Conservation (phyloP, 2,113 vertebrate species). For the Neolamprologus cancellatus region DNA sequence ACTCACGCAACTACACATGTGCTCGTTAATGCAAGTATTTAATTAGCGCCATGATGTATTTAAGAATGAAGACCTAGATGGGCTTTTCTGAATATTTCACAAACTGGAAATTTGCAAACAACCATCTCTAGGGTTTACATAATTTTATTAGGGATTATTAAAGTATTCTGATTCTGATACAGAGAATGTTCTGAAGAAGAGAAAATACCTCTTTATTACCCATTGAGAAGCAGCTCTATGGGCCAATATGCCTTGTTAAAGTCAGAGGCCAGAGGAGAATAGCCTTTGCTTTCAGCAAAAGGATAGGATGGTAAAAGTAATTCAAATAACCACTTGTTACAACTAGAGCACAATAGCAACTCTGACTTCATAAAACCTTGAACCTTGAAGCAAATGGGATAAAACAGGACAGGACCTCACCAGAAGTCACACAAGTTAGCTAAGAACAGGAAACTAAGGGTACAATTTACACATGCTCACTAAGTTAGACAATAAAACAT, state of each 20-base stretch:
- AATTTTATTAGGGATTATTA: not conserved
- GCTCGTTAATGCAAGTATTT: not conserved
- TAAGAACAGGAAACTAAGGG: not conserved
- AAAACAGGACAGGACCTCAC: not conserved
- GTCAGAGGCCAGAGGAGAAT: not conserved
- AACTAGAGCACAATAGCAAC: not conserved
- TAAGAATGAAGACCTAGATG: not conserved
- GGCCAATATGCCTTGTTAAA: not conserved
- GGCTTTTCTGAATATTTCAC: not conserved
- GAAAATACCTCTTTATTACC: not conserved
- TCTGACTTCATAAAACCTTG: not conserved
- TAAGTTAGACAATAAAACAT: not conserved
- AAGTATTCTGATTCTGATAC: not conserved
- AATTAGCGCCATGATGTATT: not conserved
- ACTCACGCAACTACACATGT: accelerated
- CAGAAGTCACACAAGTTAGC: not conserved
- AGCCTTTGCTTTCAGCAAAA: not conserved
- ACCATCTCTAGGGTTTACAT: not conserved
- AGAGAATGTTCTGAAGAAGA: not conserved
- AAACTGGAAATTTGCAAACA: not conserved
- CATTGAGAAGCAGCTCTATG: not conserved
- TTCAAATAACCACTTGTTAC: not conserved
- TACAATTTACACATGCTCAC: not conserved
- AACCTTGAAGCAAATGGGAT: not conserved
- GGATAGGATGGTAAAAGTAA: not conserved